These are phyloP conservation scores for Epinephelus coioides DNA, from an alignment of 2,797 vertebrate species.

Conservation along the genomic window DNA sequence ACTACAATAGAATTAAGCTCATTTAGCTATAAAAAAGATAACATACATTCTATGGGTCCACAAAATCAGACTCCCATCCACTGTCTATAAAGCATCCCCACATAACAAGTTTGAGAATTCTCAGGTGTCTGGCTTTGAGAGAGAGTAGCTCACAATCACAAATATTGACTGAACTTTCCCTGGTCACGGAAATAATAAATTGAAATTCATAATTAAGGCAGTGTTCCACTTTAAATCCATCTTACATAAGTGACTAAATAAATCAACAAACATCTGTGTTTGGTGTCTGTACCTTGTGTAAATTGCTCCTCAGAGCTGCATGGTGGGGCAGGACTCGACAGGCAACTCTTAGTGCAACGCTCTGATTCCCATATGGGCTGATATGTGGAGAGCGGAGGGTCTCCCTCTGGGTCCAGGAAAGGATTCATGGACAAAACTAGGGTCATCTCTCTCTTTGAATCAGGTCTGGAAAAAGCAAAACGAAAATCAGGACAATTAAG, in stretches of 20 bases:
- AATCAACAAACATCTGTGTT: conserved; percentile 15
- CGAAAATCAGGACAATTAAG: not conserved
- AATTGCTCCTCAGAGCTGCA: conserved; percentile 66
- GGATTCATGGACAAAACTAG: conserved; percentile 97
- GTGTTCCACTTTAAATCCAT: not conserved
- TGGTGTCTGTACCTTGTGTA: conserved; percentile 56
- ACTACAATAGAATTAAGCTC: too few relatives aligned
- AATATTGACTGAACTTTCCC: too few relatives aligned
- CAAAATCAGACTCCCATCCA: too few relatives aligned
- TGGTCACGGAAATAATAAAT: too few relatives aligned
- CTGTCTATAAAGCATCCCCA: too few relatives aligned
- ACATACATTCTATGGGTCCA: too few relatives aligned
- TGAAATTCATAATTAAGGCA: too few relatives aligned
- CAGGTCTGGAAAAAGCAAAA: conserved; percentile 50
- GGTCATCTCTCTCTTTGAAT: conserved; percentile 90
- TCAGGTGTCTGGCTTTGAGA: too few relatives aligned
- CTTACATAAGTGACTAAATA: not conserved
- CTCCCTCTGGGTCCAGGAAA: conserved; percentile 92
- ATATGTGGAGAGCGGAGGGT: conserved; percentile 88
- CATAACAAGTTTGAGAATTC: too few relatives aligned
- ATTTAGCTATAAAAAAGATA: too few relatives aligned
- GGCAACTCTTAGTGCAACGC: conserved; percentile 86
- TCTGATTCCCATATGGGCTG: conserved; percentile 91
- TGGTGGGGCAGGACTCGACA: conserved; percentile 71
- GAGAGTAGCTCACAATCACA: too few relatives aligned